These are phyloP conservation scores for Archivesica marissinica DNA, from an alignment of 1,140 invertebrate species.

Conservation along the genomic window DNA sequence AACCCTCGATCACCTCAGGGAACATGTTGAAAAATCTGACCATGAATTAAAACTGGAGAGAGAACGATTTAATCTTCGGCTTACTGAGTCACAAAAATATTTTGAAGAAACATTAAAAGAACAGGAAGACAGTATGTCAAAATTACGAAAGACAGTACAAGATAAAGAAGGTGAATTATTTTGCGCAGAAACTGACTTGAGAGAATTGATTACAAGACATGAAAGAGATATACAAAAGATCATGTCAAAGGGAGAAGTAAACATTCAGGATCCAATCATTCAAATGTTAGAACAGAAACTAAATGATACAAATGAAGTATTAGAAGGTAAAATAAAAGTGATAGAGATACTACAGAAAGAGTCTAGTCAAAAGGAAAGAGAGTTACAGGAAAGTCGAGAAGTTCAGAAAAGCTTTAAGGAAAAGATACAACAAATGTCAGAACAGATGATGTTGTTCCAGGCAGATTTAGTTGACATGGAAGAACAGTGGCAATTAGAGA, in stretches of 20 bases:
- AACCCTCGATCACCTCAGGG: slow-evolving; percentile 69
- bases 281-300: slow-evolving; percentile 81
- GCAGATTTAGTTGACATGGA: slow-evolving; percentile 90
- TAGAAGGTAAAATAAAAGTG: slow-evolving; percentile 79
- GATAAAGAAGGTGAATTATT: slow-evolving; percentile 77
- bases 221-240: slow-evolving; percentile 80
- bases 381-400: slow-evolving; percentile 73
- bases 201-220: slow-evolving; percentile 78
- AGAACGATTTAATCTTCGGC: slow-evolving; percentile 77
- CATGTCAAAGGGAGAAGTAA: slow-evolving; percentile 77
- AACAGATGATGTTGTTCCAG: slow-evolving; percentile 92
- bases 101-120: slow-evolving; percentile 81
- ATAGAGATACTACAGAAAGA: slow-evolving; percentile 79
- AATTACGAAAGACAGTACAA: slow-evolving; percentile 69
- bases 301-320: slow-evolving; percentile 79
- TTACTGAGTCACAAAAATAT: slow-evolving; percentile 80
- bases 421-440: slow-evolving; percentile 86
- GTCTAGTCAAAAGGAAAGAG: slow-evolving; percentile 74
- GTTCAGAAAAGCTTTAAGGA: slow-evolving; percentile 77
- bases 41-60: slow-evolving; percentile 77
- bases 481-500: slow-evolving; percentile 89
- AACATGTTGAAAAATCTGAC: slow-evolving; percentile 75
- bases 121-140: slow-evolving; percentile 73
- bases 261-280: slow-evolving; percentile 79
- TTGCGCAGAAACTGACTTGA: slow-evolving; percentile 76